Evolutionary conservation across 2,113 vertebrate genomes (phyloP).

Genomic region (Dromaius novaehollandiae): DNA sequence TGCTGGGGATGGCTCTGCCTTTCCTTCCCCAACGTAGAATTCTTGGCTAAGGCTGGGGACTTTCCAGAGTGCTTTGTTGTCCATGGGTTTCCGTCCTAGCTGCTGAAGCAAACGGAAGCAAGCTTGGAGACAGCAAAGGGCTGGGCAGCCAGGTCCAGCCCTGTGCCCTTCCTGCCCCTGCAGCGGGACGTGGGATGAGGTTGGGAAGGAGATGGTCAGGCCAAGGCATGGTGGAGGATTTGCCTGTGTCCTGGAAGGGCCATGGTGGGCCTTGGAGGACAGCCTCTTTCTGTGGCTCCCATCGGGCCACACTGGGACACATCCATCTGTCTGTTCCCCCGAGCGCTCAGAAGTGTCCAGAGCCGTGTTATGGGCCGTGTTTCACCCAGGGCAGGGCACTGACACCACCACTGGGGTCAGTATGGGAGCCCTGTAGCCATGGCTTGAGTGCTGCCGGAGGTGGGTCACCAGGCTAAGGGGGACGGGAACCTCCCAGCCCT

Average conservation of each 20-base stretch:
- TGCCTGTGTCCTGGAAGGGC: neutral
- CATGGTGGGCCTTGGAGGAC: neutral
- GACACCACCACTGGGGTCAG: rapidly evolving
- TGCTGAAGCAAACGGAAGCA: neutral
- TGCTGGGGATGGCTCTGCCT: neutral
- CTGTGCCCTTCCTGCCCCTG: neutral
- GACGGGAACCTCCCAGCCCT: neutral
- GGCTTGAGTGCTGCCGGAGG: rapidly evolving
- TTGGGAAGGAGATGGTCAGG: neutral
- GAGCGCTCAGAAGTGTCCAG: neutral
- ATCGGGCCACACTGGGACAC: rapidly evolving
- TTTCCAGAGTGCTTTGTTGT: constrained; percentile 35
- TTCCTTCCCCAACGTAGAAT: neutral
- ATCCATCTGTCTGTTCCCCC: neutral
- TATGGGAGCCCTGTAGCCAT: neutral
- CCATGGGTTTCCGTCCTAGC: neutral
- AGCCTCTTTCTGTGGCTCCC: neutral
- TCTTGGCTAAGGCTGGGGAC: neutral
- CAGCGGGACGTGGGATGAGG: neutral
- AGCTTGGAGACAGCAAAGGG: neutral
- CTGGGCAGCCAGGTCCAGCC: neutral
- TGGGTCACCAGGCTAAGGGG: neutral
- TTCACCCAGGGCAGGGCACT: neutral
- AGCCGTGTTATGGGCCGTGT: neutral
- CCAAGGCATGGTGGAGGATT: rapidly evolving